Evolutionary conservation across 1,140 invertebrate species (phyloP).

Genomic region (Ganaspis sp.): DNA sequence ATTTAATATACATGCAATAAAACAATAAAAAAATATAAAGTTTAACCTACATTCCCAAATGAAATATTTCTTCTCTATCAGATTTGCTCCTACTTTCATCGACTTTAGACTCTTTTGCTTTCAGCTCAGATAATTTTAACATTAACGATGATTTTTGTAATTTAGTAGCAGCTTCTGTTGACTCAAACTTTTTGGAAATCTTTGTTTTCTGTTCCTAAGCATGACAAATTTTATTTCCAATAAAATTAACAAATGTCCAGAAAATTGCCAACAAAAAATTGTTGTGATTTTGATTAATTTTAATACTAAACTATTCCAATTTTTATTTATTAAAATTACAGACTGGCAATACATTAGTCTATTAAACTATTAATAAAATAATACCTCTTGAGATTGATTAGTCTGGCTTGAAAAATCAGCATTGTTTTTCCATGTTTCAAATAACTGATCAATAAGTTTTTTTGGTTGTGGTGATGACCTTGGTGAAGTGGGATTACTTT

Average conservation of each 20-base stretch:
- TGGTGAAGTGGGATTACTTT: background rate
- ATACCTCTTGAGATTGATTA: too few species aligned
- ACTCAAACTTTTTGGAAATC: background rate
- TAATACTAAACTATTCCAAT: too few species aligned
- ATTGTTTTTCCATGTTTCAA: conserved; percentile 1
- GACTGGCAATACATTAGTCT: too few species aligned
- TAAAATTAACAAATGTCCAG: too few species aligned
- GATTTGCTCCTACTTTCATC: background rate
- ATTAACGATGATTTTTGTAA: background rate
- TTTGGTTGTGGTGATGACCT: background rate
- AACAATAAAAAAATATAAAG: too few species aligned
- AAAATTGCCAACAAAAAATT: too few species aligned
- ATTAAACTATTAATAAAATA: too few species aligned
- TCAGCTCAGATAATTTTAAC: background rate
- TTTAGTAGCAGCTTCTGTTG: background rate
- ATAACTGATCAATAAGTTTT: background rate
- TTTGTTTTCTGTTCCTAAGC: background rate
- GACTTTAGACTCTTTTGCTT: background rate
- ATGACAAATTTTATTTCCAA: background rate
- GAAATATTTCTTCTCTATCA: background rate
- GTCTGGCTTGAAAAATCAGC: background rate
- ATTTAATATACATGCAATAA: too few species aligned
- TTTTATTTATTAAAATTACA: background rate
- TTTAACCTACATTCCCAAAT: background rate
- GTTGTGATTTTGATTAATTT: too few species aligned